Base-by-base conservation (phyloP, 2,797 vertebrate species). In the Smutsia temminckii region DNA sequence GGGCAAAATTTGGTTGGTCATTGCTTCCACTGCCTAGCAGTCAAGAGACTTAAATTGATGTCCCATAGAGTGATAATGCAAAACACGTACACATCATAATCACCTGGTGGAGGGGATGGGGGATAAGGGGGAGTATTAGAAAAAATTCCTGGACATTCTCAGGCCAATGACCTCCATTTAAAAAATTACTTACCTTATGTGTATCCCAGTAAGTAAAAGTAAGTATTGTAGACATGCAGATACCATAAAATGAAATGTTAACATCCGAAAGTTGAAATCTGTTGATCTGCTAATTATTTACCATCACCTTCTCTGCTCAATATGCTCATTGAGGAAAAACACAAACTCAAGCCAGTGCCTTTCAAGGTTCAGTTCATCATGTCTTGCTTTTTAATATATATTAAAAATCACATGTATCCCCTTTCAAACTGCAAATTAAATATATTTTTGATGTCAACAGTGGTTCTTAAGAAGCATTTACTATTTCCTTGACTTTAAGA, bases 401-500 rank as follows among this genome's bases (percentile, higher is more conserved):
- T 74, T 80, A 80, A 91, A 27, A 79, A 49, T 57, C 49, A 57
- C 71, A 61, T 4, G 72, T 29, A 57, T 8, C 69, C 34, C 1
- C n/a, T 68, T 72, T 90, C 46, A 55, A 64, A 89, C 29, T 78
- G n/a, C 40, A 85, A 34, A 53, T 46, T 59, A 96, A 86, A 10
- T 68, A 85, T 27, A 14, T 51, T 91, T 8, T 8, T 55, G 16
- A 79, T 57, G 18, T 85, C 89, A 94, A 84, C 9, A 37, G 57
- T 53, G 42, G 51, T 74, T 93, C 57, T 66, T 42, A 81, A 92
- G 85, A 93, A 71, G 49, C 16, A 37, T 92, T 94, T 94, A 9
- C 66, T 92, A 79, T 46, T 95, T 94, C 46, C 40, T 63, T 71
- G 21, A 94, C 34, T 95, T 93, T 95, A 89, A 96, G 88, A 95